Conservation (phyloP, 2,797 vertebrate genomes). For the Antrozous pallidus region DNA sequence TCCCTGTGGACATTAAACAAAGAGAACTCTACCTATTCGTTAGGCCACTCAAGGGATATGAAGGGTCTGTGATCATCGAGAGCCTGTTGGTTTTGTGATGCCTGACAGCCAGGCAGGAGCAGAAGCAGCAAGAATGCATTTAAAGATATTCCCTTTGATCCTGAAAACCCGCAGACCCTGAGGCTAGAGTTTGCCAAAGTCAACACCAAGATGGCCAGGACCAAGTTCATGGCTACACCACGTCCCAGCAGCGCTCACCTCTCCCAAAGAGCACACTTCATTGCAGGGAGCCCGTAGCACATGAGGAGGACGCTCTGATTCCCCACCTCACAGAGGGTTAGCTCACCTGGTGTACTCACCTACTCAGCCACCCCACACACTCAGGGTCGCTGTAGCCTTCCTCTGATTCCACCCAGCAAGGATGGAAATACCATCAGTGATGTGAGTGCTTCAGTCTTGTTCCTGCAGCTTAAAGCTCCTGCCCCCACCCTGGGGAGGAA, state of each 20-base stretch:
- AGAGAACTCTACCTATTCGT: constrained; percentile 87
- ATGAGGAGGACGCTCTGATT: constrained; percentile 74
- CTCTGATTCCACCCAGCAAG: constrained; percentile 95
- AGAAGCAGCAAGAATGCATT: constrained; percentile 98
- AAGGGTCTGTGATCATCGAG: constrained; percentile 98
- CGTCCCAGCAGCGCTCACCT: constrained; percentile 98
- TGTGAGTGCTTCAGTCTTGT: constrained; percentile 89
- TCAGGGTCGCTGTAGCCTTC: constrained; percentile 97
- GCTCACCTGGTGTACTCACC: constrained; percentile 95
- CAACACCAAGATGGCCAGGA: constrained; percentile 99
- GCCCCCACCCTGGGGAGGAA: constrained; percentile 66
- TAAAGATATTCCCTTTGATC: too few relatives aligned
- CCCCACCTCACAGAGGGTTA: constrained; percentile 75
- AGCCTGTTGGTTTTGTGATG: constrained; percentile 99
- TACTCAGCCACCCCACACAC: constrained; percentile 95
- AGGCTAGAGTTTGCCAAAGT: constrained; percentile 99
- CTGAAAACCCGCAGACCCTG: constrained; percentile 98
- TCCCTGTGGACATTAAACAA: constrained; percentile 88
- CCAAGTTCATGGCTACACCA: constrained; percentile 98
- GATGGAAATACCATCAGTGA: constrained; percentile 98
- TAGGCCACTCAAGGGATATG: constrained; percentile 92
- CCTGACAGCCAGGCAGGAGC: constrained; percentile 97
- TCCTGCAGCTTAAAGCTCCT: constrained; percentile 49
- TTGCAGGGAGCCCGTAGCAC: constrained; percentile 99
- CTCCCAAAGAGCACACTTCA: constrained; percentile 98